Base-by-base conservation (phyloP, 2,113 vertebrate genomes). In the Myxocyprinus asiaticus region DNA sequence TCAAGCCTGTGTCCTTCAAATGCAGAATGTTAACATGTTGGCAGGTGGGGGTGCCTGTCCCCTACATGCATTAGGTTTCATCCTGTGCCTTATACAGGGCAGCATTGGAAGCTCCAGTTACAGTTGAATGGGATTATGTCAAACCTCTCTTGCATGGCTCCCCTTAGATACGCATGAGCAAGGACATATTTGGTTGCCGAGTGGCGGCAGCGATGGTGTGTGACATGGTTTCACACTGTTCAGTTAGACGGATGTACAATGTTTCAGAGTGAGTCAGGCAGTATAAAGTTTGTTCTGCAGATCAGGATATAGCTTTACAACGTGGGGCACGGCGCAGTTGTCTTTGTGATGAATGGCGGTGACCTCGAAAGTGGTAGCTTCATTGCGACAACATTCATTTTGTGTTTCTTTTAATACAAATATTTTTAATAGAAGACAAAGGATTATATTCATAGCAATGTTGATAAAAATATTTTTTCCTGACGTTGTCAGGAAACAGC, bases 51-150 rank as follows among this genome's bases (percentile, higher is more conserved):
- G 11, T 17, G 33, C 64, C 11, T 70, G 61, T 61, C 72, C 17
- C 5, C 69, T 7, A 53, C 84, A 33, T 33, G 89, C 88, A 0
- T 65, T 82, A 77, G 83, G 44, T 78, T 88, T 84, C 84, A 78
- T 75, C 85, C 51, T 2, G 67, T 15, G 33, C 44, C 33, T 58
- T n/a, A 44, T n/a, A 15, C 55, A 7, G 55, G n/a, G 55, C 14
- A 58, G 11, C 55, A 10, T 62, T 71, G 84, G 79, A 81, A 78
- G 81, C 53, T 70, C 61, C 59, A 43, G 9, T 76, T 78, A 66
- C 69, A 75, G 64, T 72, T 64, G 51, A 22, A 44, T 73, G 62
- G 59, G 70, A 71, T 67, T 78, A 78, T 47, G 61, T 44, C 47
- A 76, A 59, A 75, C 11, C 64, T 74, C 53, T 64, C 59, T 48